Percentiles rank a stretch among this genome's conserved stretches.
Conservation (phyloP, 2,797 vertebrate species). For the Crocodylus rhombifer region DNA sequence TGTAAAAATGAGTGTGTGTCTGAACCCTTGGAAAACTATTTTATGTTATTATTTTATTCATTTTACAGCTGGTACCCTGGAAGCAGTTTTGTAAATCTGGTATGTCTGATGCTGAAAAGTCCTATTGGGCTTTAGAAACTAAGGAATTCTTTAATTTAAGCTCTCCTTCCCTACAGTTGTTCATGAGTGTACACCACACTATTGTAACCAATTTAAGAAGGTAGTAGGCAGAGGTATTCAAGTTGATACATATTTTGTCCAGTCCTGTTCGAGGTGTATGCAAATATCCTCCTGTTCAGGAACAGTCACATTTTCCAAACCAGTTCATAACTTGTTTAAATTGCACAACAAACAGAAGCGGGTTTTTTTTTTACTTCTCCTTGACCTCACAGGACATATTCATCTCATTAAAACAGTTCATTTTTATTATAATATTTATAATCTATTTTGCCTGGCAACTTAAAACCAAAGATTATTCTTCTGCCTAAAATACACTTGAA, state of each 20-base stretch:
- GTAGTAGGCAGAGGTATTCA: background rate
- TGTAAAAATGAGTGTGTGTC: background rate
- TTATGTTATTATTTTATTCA: too few relatives aligned
- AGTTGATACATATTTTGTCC: background rate
- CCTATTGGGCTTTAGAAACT: background rate
- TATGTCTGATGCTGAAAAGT: background rate
- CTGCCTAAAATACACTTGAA: background rate
- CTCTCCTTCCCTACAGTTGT: background rate
- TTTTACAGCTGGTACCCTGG: background rate
- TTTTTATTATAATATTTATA: background rate
- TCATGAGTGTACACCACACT: accelerated
- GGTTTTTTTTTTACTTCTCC: background rate
- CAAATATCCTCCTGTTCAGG: background rate
- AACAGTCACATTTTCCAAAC: background rate
- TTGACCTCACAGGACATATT: background rate
- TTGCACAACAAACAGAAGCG: too few relatives aligned
- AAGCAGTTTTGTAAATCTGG: background rate
- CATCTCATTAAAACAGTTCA: background rate
- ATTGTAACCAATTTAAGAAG: background rate
- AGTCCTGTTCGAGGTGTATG: background rate
- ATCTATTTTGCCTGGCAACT: background rate
- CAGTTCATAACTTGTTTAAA: background rate
- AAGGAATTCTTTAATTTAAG: background rate
- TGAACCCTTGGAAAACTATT: background rate
- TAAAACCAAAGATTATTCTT: background rate